phyloP scores from a whole-genome alignment of 1,140 invertebrate genomes.

The Stegodyphus dumicola region DNA sequence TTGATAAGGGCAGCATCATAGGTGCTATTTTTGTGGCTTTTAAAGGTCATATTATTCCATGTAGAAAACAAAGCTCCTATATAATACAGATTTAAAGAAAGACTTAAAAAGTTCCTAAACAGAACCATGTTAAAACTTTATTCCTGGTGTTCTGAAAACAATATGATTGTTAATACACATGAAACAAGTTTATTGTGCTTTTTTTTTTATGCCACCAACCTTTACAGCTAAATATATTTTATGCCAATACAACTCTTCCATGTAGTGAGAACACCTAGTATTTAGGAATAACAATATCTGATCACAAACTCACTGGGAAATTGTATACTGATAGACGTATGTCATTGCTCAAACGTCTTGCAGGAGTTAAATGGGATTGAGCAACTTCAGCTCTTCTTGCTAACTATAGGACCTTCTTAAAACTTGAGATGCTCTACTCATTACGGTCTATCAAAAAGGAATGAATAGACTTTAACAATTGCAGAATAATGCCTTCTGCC shows the following conservation, averaged over 20 bases:
- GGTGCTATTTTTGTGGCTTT: constrained; percentile 36
- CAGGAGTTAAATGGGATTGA: too few species aligned
- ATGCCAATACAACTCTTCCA: not conserved
- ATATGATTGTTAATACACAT: not conserved
- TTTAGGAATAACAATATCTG: not conserved
- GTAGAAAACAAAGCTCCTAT: constrained; percentile 23
- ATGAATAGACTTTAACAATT: too few species aligned
- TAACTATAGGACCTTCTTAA: too few species aligned
- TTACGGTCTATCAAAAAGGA: too few species aligned
- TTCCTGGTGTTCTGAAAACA: not conserved
- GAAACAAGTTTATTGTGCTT: not conserved
- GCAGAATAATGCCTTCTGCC: too few species aligned
- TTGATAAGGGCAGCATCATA: constrained; percentile 29
- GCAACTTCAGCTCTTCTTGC: too few species aligned
- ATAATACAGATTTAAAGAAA: not conserved
- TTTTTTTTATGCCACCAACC: not conserved
- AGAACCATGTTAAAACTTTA: not conserved
- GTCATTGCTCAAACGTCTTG: not conserved
- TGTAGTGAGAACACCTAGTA: not conserved
- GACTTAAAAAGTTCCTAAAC: not conserved
- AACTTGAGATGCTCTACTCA: too few species aligned
- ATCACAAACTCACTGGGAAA: not conserved
- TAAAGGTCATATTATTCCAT: constrained; percentile 22
- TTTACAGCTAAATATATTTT: not conserved
- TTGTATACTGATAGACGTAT: not conserved